Evolutionary conservation across 2,113 vertebrate species (phyloP), one percentile per base, ranked within the genome.

Genomic region (Taurulus bubalis): DNA sequence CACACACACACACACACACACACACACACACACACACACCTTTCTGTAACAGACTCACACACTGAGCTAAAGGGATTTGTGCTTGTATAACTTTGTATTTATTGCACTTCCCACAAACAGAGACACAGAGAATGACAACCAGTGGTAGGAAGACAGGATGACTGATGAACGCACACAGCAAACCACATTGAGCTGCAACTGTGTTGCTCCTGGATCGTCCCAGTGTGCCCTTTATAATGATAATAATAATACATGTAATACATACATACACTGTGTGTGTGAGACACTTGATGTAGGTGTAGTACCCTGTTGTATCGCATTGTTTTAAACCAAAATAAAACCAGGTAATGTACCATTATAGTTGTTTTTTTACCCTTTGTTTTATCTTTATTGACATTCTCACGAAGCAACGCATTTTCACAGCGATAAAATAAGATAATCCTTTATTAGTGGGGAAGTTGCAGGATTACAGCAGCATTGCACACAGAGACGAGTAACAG

Each of bases 31-130:
- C 45, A 72, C 58, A 24, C 38, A 26, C 64, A 47, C 42, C 9
- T 28, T 69, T 32, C 56, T 66, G 24, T 63, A 16, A 16, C 30
- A 70, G 68, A 45, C 62, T 20, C 24, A 47, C 28, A 77, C 70
- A 45, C 53, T 66, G 71, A 71, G 51, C 82, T 38, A 49, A 74
- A 26, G 30, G 63, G 64, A 78, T 74, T 55, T 62, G 59, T 63
- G 11, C 67, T 45, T 59, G 60, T 51, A 9, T 45, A 24, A 59
- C 10, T 36, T 20, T 65, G 53, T 55, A 24, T 36, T 15, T 22
- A 32, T 34, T 34, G 34, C 9, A 18, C 34, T 4, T 34, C 66
- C 32, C 56, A 22, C n/a, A 59, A 38, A 71, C 36, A 71, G 26
- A 30, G 22, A 7, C 7, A 53, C 30, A 71, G 24, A 42, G 18